phyloP scores from a whole-genome alignment of 2,113 vertebrate species.

The Corapipo altera region DNA sequence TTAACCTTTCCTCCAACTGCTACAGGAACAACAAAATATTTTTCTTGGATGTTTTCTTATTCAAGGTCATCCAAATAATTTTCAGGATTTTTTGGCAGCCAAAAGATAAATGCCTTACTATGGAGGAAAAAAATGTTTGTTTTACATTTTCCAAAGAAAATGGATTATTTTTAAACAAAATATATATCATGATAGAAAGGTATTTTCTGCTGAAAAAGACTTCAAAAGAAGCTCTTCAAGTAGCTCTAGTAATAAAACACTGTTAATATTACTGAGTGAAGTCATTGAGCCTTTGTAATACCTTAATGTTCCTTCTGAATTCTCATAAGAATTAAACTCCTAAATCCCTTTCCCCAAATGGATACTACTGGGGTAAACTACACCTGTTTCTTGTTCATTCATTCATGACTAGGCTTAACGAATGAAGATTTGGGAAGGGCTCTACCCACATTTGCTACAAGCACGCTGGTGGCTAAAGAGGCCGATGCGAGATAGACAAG shows the following conservation, averaged over 20 bases:
- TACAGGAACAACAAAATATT: background rate
- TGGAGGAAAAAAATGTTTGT: background rate
- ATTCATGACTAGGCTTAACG: no score
- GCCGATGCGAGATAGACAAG: no score
- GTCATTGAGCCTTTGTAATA: background rate
- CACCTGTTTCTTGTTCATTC: background rate
- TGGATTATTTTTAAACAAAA: background rate
- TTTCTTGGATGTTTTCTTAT: background rate
- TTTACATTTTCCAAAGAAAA: background rate
- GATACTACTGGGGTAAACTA: background rate
- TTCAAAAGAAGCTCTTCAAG: background rate
- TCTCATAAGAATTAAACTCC: background rate
- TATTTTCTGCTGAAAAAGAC: background rate
- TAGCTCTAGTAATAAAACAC: background rate
- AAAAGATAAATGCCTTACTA: background rate
- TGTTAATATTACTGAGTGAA: background rate
- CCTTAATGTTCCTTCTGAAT: background rate
- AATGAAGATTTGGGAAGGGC: no score
- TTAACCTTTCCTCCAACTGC: background rate
- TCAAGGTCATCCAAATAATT: background rate
- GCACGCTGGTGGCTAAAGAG: no score
- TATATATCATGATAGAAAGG: background rate
- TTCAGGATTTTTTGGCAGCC: background rate
- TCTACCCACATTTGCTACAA: no score
- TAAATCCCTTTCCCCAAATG: background rate